Base-by-base conservation (phyloP, 2,888 invertebrate species). In the Aelia acuminata region DNA sequence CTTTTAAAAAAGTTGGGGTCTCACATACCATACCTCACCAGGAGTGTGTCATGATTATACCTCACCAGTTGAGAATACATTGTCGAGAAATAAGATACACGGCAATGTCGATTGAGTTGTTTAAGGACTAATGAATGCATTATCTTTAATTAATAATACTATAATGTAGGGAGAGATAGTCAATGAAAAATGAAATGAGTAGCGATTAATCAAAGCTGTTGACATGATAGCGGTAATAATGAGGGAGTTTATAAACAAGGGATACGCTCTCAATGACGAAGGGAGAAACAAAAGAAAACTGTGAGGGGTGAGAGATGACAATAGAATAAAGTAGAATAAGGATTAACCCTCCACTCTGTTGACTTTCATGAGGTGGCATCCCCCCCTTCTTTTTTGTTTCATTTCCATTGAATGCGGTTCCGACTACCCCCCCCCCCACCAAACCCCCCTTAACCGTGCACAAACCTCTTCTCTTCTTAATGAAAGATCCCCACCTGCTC, bases 331-430 rank as follows among this genome's bases (percentile, higher is more conserved):
- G 49, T 31, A 85, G 35, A 53, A 85, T 35, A 85, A 85, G 53
- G 53, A 85, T 85, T 85, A 85, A 84, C 84, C 49, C 50, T 49
- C 84, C 18, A 15, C 31, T 35, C 13, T 50, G 85, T 85, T 85
- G 85, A 85, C 85, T 85, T 85, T 85, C 85, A 85, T 85, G 85
- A 85, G 85, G 20, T 85, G 53, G 8, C 84, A 4, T 11, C 3
- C 43, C 18, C n/a, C 84, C 53, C 57, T 31, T 39, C 85, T 85
- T 85, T 85, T 85, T 85, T 85, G 85, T 85, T 85, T 85, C 85
- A 85, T 85, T 85, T 85, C 85, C 85, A 85, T 85, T 85, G 85
- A 85, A 85, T 48, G 53, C 53, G 53, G 85, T 50, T 84, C 80
- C 39, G 70, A 15, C 70, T 22, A 2, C n/a, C n/a, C n/a, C n/a